Conservation (phyloP, 2,113 vertebrate genomes). For the Mobula hypostoma region DNA sequence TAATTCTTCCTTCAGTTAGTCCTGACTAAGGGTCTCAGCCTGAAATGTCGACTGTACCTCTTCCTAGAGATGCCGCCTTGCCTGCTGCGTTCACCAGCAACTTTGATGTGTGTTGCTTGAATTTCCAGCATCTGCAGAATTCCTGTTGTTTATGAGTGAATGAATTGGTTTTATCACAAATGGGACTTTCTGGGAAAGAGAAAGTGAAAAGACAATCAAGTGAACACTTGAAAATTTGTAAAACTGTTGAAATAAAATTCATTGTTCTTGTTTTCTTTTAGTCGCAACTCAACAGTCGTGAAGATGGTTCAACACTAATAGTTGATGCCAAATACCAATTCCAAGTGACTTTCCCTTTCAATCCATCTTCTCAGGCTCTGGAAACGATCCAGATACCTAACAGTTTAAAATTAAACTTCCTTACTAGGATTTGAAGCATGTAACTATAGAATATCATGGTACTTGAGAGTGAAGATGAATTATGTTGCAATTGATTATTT, state of each 20-base stretch:
- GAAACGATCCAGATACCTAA: slow-evolving; percentile 82
- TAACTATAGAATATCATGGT: neutral
- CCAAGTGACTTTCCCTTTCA: slow-evolving; percentile 90
- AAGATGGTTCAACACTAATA: slow-evolving; percentile 75
- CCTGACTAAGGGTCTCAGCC: too few species aligned
- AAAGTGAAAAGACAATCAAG: neutral
- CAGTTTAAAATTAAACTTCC: slow-evolving; percentile 82
- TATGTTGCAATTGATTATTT: neutral
- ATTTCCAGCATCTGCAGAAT: too few species aligned
- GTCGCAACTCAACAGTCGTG: slow-evolving; percentile 72
- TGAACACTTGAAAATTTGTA: too few species aligned
- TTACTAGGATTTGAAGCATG: slow-evolving; percentile 67
- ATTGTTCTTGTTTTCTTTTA: slow-evolving; percentile 51
- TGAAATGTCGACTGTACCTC: too few species aligned
- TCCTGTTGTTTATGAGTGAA: neutral
- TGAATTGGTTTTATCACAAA: neutral
- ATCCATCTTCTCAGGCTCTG: slow-evolving; percentile 73
- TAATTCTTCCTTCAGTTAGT: too few species aligned
- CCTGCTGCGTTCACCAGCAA: too few species aligned
- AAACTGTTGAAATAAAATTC: neutral
- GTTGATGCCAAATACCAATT: slow-evolving; percentile 79
- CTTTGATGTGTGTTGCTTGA: too few species aligned
- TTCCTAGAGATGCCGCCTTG: too few species aligned
- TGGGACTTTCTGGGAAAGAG: neutral
- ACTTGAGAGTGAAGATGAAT: neutral